Base-by-base conservation (phyloP, 2,797 vertebrate genomes). In the Lophotriccus pileatus region DNA sequence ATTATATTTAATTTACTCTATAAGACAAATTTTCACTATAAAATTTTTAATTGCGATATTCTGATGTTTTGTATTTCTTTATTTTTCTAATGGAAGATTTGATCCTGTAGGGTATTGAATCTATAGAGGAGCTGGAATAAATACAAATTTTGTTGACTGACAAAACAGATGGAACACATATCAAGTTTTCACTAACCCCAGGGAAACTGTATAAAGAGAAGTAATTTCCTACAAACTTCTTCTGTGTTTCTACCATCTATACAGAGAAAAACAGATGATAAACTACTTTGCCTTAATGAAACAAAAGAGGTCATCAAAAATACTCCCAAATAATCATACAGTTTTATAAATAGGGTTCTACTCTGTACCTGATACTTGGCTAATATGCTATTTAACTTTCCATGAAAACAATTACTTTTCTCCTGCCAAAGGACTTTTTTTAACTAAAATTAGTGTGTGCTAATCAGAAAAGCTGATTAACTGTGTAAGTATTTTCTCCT, bases 381-480 rank as follows among this genome's bases (percentile, higher is more conserved):
- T 94, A 87, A 83, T 56, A 64, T 9, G 14, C 8, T 63, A 44
- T 37, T 93, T 76, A 47, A 47, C 39, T 58, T 93, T 84, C 60
- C 37, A 62, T 50, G 60, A 92, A 90, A 94, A 74, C 20, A 82
- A 58, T 49, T 69, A 23, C 22, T 60, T 76, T 79, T 47, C 24
- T 87, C 30, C 53, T 72, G n/a, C 32, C 56, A 89, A 90, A 84
- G n/a, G 36, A 8, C 23, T n/a, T 72, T 92, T 84, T 80, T 34
- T 41, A 47, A 44, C 53, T 80, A 64, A 95, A 93, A 74, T 43
- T 25, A 66, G 6, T 25, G n/a, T 89, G 22, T 52, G 49, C n/a
- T 66, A 58, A 84, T 92, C 72, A 89, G 46, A 30, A 92, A 93
- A 84, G 66, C 43, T 81, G 34, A 76, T 87, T 91, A 85, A 75